Conservation (phyloP, 2,888 invertebrate species). For the Rugalucina vietnamica region DNA sequence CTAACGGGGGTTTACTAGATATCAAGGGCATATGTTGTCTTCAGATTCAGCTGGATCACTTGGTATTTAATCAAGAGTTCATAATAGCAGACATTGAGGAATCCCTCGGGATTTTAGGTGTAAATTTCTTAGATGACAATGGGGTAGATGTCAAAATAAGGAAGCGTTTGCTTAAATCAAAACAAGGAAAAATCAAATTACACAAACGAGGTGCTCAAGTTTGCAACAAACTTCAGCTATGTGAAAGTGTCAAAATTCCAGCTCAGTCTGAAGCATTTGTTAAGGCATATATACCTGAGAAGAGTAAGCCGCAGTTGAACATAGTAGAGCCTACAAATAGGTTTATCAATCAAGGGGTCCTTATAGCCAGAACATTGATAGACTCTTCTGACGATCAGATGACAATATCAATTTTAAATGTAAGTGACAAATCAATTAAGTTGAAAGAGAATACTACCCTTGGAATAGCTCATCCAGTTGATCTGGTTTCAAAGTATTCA, state of each 20-base stretch:
- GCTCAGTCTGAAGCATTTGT: background rate
- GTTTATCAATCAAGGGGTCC: background rate
- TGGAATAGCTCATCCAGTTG: background rate
- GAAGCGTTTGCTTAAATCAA: background rate
- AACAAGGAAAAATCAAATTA: background rate
- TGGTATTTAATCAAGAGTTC: background rate
- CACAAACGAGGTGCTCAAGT: background rate
- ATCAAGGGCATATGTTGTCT: background rate
- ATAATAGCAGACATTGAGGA: slow-evolving; percentile 11
- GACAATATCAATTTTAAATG: background rate
- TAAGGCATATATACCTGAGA: background rate
- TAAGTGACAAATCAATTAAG: background rate
- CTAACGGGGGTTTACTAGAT: background rate
- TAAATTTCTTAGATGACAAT: slow-evolving; percentile 5
- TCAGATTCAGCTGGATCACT: background rate
- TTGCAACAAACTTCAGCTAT: background rate
- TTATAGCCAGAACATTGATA: background rate
- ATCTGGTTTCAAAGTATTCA: background rate
- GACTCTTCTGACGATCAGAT: background rate
- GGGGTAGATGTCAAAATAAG: background rate
- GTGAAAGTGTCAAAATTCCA: background rate
- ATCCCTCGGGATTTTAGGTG: slow-evolving; percentile 1
- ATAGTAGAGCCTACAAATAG: background rate
- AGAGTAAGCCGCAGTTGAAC: too few species aligned
- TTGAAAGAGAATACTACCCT: background rate